phyloP scores from a whole-genome alignment of 1,140 invertebrate species.

The Cyclina sinensis region DNA sequence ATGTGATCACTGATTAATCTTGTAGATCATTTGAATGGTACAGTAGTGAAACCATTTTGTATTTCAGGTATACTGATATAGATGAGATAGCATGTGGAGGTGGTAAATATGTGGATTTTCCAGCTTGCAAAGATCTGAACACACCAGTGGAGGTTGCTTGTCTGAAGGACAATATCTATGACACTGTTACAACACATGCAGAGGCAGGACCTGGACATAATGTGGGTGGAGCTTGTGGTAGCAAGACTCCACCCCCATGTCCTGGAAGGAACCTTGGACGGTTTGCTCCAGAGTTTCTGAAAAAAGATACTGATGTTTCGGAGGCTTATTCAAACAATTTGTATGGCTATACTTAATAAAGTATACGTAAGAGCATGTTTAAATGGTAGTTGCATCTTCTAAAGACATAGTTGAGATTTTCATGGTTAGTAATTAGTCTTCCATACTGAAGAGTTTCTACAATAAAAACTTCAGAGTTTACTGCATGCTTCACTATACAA shows the following conservation, averaged over 20 bases:
- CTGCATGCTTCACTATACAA: too few species aligned
- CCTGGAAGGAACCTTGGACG: background rate
- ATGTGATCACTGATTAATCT: too few species aligned
- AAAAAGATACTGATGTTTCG: slow-evolving; percentile 57
- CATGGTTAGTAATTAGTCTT: too few species aligned
- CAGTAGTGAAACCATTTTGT: too few species aligned
- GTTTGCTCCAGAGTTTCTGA: slow-evolving; percentile 60
- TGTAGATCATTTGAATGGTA: too few species aligned
- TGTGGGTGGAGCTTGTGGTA: slow-evolving; percentile 22
- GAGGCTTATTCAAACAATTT: slow-evolving; percentile 63
- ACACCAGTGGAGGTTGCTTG: background rate
- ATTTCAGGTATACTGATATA: slow-evolving; percentile 56
- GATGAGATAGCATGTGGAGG: slow-evolving; percentile 15
- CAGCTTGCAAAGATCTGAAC: slow-evolving; percentile 32
- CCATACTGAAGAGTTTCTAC: too few species aligned
- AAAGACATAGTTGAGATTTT: too few species aligned
- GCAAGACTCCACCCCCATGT: background rate
- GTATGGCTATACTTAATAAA: slow-evolving; percentile 53
- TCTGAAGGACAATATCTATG: slow-evolving; percentile 34
- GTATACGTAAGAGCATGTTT: too few species aligned
- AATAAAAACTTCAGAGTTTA: too few species aligned
- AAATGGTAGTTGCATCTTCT: too few species aligned
- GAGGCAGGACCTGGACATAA: slow-evolving; percentile 1
- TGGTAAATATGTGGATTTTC: slow-evolving; percentile 28
- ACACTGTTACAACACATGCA: slow-evolving; percentile 28